Evolutionary conservation across 2,113 vertebrate species (phyloP).

Genomic region (Tetrax tetrax): DNA sequence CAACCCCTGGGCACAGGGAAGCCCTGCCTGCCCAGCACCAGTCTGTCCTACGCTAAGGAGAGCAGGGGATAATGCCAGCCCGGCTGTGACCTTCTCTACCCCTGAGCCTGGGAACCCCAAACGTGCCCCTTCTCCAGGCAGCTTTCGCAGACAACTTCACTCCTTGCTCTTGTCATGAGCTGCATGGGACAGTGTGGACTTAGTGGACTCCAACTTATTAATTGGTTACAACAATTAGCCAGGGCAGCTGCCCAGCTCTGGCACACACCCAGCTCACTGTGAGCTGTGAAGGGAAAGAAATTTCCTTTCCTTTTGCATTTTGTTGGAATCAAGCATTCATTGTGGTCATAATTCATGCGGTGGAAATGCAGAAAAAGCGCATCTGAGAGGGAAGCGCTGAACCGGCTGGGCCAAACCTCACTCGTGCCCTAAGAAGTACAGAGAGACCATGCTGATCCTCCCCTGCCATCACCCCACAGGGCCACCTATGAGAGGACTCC

Average conservation of each 20-base stretch:
- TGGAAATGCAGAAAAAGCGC: neutral
- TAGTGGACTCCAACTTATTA: conserved; percentile 54
- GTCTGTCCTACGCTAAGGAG: neutral
- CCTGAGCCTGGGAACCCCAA: neutral
- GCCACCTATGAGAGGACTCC: neutral
- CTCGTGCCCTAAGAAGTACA: neutral
- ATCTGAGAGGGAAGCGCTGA: neutral
- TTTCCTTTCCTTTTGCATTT: neutral
- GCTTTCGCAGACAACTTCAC: neutral
- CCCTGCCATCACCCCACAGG: neutral
- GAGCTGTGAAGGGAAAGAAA: rapidly evolving
- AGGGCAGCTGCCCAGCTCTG: neutral
- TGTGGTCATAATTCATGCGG: neutral
- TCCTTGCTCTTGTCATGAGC: conserved; percentile 23
- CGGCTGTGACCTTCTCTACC: neutral
- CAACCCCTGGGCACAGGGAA: neutral
- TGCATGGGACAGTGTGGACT: neutral
- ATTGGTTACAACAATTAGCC: conserved; percentile 70
- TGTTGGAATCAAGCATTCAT: neutral
- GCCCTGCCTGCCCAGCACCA: neutral
- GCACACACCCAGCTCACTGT: neutral
- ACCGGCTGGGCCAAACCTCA: neutral
- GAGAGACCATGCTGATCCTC: neutral
- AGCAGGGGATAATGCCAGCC: neutral
- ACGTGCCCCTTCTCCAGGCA: neutral